Percentiles rank a stretch among this genome's conserved stretches.
phyloP scores from a whole-genome alignment of 2,888 invertebrate species.

The Apodemia duryi region DNA sequence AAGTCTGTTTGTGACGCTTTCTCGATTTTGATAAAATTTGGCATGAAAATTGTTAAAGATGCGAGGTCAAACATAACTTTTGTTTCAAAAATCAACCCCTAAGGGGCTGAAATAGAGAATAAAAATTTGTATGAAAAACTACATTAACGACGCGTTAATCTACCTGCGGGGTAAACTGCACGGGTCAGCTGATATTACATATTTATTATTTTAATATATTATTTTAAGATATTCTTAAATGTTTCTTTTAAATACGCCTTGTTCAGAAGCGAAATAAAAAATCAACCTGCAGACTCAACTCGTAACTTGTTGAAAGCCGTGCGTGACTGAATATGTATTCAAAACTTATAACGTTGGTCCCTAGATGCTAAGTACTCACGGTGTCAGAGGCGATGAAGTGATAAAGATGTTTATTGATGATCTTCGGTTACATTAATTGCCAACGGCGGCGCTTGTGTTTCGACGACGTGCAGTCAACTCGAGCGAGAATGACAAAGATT shows the following conservation, averaged over 20 bases:
- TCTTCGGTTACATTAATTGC: conserved; percentile 75
- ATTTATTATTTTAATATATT: too few species aligned
- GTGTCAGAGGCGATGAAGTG: conserved; percentile 72
- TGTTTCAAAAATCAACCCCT: too few species aligned
- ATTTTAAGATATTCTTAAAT: background rate
- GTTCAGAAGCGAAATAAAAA: conserved; percentile 26
- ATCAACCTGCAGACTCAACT: conserved; percentile 29
- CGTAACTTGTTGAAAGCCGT: conserved; percentile 48
- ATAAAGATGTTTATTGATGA: conserved; percentile 78
- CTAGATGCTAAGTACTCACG: conserved; percentile 60
- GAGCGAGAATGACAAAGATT: conserved; percentile 73
- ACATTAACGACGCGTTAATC: too few species aligned
- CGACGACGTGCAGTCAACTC: conserved; percentile 51
- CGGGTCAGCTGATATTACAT: too few species aligned
- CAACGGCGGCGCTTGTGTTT: conserved; percentile 68
- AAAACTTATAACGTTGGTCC: conserved; percentile 55
- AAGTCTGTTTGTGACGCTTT: too few species aligned
- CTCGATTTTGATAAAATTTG: too few species aligned
- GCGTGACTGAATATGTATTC: conserved; percentile 65
- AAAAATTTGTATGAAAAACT: too few species aligned
- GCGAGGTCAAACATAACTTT: too few species aligned
- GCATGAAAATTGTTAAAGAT: too few species aligned
- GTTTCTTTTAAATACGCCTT: conserved; percentile 19
- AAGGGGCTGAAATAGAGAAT: too few species aligned
- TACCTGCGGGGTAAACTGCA: too few species aligned